These are phyloP conservation scores for Helicolenus hilgendorfi DNA, from an alignment of 2,797 vertebrate genomes.

Conservation along the genomic window DNA sequence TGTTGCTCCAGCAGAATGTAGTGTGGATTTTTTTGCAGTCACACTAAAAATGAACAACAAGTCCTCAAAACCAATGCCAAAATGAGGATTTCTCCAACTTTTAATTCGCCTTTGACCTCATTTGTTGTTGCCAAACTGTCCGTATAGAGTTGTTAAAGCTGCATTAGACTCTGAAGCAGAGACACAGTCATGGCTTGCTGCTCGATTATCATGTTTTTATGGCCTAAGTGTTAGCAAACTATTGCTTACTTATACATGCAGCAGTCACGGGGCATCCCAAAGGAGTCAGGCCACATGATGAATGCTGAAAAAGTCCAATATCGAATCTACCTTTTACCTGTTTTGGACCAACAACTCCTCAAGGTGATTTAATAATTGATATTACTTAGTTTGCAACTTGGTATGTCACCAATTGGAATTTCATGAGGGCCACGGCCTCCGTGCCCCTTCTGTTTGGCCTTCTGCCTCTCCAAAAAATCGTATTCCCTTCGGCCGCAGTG, in stretches of 20 bases:
- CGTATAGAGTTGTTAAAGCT: neutral
- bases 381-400: neutral
- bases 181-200: neutral
- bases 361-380: neutral
- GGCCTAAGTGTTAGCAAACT: conserved; percentile 1
- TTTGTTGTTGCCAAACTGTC: neutral
- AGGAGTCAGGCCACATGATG: neutral
- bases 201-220: conserved; percentile 10
- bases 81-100: conserved; percentile 10
- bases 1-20: conserved; percentile 76
- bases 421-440: too few relatives aligned
- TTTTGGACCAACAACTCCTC: neutral
- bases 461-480: too few relatives aligned
- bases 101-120: neutral
- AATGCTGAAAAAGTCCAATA: neutral
- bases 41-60: conserved; percentile 7
- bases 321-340: neutral
- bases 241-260: neutral
- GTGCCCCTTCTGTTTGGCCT: too few relatives aligned
- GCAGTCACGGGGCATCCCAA: neutral
- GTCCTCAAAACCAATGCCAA: neutral
- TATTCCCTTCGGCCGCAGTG: too few relatives aligned
- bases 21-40: conserved; percentile 8
- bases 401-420: too few relatives aligned
- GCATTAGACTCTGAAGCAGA: neutral